phyloP scores from a whole-genome alignment of 1,140 invertebrate genomes.

The fruit fly (Drosophila melanogaster) region DNA sequence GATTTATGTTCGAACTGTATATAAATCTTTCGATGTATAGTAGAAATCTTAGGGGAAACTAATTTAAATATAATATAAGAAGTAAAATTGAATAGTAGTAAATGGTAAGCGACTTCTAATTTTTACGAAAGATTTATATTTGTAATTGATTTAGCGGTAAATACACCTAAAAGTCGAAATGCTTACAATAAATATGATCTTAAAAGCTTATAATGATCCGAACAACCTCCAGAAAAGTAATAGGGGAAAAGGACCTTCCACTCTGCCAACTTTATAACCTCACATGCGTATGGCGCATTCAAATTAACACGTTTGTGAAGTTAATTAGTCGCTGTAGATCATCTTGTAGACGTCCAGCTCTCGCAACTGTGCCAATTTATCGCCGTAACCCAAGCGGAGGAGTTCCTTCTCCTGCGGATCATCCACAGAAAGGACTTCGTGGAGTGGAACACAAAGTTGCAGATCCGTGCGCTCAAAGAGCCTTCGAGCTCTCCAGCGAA shows the following conservation, averaged over 20 bases:
- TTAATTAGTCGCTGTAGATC: conserved; percentile 23
- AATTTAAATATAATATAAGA: not conserved
- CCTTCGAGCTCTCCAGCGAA: conserved; percentile 47
- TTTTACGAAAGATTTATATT: no score
- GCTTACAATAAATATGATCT: no score
- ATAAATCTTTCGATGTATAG: no score
- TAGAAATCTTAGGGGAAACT: no score
- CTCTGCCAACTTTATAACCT: conserved; percentile 12
- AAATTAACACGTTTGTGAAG: conserved; percentile 56
- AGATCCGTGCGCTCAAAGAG: conserved; percentile 43
- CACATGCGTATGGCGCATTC: conserved; percentile 11
- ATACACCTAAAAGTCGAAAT: no score
- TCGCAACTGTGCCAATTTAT: conserved; percentile 14
- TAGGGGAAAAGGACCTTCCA: not conserved
- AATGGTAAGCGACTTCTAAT: no score
- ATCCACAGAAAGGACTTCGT: conserved; percentile 43
- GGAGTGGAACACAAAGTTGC: conserved; percentile 21
- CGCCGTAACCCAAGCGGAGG: conserved; percentile 41
- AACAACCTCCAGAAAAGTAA: not conserved
- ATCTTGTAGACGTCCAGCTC: conserved; percentile 51
- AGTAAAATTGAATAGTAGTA: no score
- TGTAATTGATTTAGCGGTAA: no score
- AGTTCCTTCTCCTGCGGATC: conserved; percentile 30
- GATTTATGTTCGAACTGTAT: no score
- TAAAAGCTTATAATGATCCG: no score